A percentile compares a stretch with the other conserved stretches of the same genome.
Evolutionary conservation across 2,113 vertebrate species (phyloP).

Genomic region (Parus major): DNA sequence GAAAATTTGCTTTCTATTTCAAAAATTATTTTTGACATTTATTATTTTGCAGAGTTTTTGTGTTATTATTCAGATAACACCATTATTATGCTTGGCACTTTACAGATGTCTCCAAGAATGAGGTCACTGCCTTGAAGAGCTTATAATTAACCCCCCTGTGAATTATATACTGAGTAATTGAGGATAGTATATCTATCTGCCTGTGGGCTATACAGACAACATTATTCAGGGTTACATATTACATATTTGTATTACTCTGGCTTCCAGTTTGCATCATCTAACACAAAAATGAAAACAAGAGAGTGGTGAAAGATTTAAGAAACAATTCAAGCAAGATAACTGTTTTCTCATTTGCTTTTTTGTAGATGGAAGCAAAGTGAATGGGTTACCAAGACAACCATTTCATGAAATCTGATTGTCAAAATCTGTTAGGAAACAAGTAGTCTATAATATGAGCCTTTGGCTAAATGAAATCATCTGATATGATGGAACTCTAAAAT

Average conservation of each 20-base stretch:
- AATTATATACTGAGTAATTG: slow-evolving; percentile 3
- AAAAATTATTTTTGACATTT: not conserved
- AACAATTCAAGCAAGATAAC: not conserved
- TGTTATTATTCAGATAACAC: not conserved
- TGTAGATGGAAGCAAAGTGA: slow-evolving; percentile 35
- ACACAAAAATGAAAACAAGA: not conserved
- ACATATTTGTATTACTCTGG: not conserved
- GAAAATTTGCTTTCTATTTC: not conserved
- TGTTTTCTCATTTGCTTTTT: not conserved
- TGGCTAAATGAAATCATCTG: not conserved
- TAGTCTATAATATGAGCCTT: slow-evolving; percentile 17
- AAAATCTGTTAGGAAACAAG: slow-evolving; percentile 47
- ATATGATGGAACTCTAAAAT: slow-evolving; percentile 2
- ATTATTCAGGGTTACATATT: not conserved
- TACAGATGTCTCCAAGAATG: slow-evolving; percentile 50
- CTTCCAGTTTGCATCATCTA: not conserved
- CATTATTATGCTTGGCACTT: slow-evolving; percentile 18
- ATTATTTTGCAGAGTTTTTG: not conserved
- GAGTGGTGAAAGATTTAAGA: not conserved
- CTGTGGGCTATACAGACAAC: not conserved
- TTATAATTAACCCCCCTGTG: slow-evolving; percentile 43
- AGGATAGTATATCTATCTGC: not conserved
- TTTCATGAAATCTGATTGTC: slow-evolving; percentile 37
- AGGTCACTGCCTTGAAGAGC: slow-evolving; percentile 57
- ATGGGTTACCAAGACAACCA: slow-evolving; percentile 42